Conservation (phyloP, 2,888 invertebrate genomes). For the Sarcophaga carnaria region DNA sequence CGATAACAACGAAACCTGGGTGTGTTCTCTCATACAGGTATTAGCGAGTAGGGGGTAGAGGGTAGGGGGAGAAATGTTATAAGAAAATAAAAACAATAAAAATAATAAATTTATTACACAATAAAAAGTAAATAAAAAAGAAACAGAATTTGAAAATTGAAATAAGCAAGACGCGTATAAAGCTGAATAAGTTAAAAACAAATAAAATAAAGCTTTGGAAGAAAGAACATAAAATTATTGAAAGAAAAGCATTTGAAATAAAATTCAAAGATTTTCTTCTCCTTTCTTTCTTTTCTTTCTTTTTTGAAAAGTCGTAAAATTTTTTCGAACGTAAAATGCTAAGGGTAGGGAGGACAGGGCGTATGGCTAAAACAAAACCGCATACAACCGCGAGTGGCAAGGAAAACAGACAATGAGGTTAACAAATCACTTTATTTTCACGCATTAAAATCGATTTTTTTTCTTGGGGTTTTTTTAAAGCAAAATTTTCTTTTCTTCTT, state of each 20-base stretch:
- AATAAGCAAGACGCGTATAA: neutral
- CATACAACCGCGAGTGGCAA: neutral
- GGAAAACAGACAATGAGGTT: slow-evolving; percentile 37
- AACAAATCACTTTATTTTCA: slow-evolving; percentile 60
- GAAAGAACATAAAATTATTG: slow-evolving; percentile 2
- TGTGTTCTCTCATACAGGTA: neutral
- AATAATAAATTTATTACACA: slow-evolving; percentile 30
- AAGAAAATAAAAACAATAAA: neutral
- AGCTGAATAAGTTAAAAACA: slow-evolving; percentile 6
- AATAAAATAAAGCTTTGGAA: slow-evolving; percentile 19
- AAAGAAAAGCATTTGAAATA: neutral
- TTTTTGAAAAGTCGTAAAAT: neutral
- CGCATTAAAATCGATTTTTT: slow-evolving; percentile 38
- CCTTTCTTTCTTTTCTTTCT: neutral
- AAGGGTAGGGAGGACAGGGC: no score
- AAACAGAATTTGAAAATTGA: slow-evolving; percentile 16
- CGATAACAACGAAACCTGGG: slow-evolving; percentile 1
- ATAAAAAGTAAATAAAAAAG: slow-evolving; percentile 19
- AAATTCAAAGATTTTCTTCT: neutral
- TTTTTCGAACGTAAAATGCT: no score
- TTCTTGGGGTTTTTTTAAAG: neutral
- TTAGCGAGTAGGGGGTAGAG: neutral
- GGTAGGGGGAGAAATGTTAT: neutral
- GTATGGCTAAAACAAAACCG: neutral
- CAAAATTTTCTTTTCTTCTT: no score